Evolutionary conservation across 1,140 invertebrate species (phyloP).

Genomic region (Leptonema lineaticorne): DNA sequence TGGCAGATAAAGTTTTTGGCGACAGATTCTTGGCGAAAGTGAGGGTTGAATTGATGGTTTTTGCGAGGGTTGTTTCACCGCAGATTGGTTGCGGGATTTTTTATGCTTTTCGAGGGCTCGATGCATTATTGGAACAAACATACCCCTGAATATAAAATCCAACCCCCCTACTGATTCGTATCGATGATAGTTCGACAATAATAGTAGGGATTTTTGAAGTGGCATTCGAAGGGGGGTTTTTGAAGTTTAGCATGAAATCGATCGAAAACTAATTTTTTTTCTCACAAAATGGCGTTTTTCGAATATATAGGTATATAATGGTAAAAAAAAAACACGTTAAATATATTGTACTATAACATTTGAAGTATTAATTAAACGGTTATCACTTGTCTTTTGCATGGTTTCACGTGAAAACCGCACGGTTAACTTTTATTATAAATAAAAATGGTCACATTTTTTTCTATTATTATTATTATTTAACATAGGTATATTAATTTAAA

Average conservation of each 20-base stretch:
- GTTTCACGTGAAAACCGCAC: no score
- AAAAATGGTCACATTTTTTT: no score
- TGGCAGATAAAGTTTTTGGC: slow-evolving; percentile 26
- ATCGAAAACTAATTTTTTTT: no score
- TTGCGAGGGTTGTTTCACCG: slow-evolving; percentile 2
- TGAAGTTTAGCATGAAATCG: no score
- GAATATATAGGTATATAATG: background rate
- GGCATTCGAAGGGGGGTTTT: no score
- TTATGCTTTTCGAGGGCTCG: slow-evolving; percentile 1
- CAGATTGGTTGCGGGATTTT: slow-evolving; percentile 9
- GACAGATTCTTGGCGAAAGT: background rate
- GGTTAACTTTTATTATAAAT: no score
- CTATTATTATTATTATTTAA: no score
- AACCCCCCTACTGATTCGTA: background rate
- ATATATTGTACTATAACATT: no score
- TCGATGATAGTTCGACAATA: background rate
- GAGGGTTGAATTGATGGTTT: background rate
- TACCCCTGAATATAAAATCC: background rate
- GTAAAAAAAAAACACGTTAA: no score
- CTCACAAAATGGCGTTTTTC: background rate
- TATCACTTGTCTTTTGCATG: no score
- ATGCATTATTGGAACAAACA: slow-evolving; percentile 18
- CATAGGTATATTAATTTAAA: no score
- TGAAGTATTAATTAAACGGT: no score
- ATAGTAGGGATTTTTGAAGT: background rate